A percentile compares a stretch with the other conserved stretches of the same genome.
These are phyloP conservation scores for Colletes gigas DNA, from an alignment of 1,140 invertebrate genomes.

Conservation along the genomic window DNA sequence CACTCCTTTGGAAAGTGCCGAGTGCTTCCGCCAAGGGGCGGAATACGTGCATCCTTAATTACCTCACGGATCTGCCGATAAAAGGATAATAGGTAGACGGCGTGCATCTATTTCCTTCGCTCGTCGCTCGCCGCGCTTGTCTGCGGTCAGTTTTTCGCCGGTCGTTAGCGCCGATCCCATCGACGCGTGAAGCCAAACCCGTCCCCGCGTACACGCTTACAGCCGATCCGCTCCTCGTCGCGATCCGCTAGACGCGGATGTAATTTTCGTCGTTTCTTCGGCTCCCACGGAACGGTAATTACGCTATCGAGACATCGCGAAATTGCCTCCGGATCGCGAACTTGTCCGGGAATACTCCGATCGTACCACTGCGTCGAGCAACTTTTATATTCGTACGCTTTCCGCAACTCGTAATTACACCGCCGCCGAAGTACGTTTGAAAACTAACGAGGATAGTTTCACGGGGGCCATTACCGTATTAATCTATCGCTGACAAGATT, in stretches of 20 bases:
- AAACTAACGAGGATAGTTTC: too few relatives aligned
- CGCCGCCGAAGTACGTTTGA: too few relatives aligned
- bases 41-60: conserved; percentile 64
- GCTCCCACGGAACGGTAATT: conserved; percentile 46
- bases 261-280: conserved; percentile 34
- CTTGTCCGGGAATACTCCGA: neutral
- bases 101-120: conserved; percentile 46
- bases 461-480: too few relatives aligned
- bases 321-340: conserved; percentile 36
- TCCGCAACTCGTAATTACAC: too few relatives aligned
- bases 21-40: conserved; percentile 49
- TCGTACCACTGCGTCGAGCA: too few relatives aligned
- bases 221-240: too few relatives aligned
- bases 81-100: conserved; percentile 54
- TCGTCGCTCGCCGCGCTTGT: conserved; percentile 30
- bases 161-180: conserved; percentile 10
- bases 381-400: too few relatives aligned
- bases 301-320: conserved; percentile 45
- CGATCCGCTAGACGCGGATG: conserved; percentile 23
- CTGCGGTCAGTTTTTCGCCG: conserved; percentile 11
- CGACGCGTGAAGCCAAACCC: conserved; percentile 36
- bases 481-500: too few relatives aligned
- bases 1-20: conserved; percentile 50
- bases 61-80: conserved; percentile 44
- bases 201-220: neutral